Evolutionary conservation across 2,888 invertebrate genomes (phyloP).

Genomic region (Fabriciana adippe): DNA sequence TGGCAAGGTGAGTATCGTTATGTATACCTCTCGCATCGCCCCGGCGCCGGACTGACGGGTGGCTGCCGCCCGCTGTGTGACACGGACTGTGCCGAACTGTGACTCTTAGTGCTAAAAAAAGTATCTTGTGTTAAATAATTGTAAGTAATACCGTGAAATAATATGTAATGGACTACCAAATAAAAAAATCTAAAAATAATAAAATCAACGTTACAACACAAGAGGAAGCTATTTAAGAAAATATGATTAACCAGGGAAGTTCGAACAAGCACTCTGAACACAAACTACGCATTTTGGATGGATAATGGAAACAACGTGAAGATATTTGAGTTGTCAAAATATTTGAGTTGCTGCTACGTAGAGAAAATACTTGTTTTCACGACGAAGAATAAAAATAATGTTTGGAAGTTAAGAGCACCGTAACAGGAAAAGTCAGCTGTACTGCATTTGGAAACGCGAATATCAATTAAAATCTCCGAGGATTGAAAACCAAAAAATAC

Average conservation of each 20-base stretch:
- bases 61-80: slow-evolving; percentile 49
- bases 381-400: neutral
- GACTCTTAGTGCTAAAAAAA: slow-evolving; percentile 22
- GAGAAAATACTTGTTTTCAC: no score
- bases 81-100: slow-evolving; percentile 26
- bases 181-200: neutral
- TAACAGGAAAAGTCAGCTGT: no score
- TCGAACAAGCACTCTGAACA: neutral
- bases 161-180: neutral
- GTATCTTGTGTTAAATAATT: slow-evolving; percentile 13
- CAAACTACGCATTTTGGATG: neutral
- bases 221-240: neutral
- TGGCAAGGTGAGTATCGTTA: slow-evolving; percentile 91
- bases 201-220: neutral
- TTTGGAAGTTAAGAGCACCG: neutral
- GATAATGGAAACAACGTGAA: neutral
- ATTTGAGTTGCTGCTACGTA: no score
- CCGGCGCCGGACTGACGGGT: slow-evolving; percentile 82
- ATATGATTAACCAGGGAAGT: neutral
- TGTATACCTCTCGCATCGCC: slow-evolving; percentile 66
- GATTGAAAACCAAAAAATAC: slow-evolving; percentile 14
- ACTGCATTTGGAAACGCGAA: no score
- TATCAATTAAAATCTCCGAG: no score
- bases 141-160: slow-evolving; percentile 7
- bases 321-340: neutral